Conservation (phyloP, 2,113 vertebrate genomes). For the Osmerus eperlanus region DNA sequence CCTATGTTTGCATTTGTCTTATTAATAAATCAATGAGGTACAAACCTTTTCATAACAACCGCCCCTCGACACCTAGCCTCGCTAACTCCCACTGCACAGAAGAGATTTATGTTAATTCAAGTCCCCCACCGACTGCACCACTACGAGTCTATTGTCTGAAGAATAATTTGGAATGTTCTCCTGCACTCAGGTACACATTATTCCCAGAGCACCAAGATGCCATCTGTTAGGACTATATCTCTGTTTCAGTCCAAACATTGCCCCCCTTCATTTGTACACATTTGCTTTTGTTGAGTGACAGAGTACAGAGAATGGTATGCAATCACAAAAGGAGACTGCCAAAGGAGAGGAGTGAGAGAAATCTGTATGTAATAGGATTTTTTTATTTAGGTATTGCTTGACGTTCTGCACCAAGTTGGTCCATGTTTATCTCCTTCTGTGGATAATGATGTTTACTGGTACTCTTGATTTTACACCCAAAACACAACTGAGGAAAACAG, state of each 20-base stretch:
- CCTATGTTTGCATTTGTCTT: constrained; percentile 38
- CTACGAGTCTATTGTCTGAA: constrained; percentile 27
- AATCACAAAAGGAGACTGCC: background rate
- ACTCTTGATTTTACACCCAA: background rate
- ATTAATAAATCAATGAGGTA: constrained; percentile 36
- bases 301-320: background rate
- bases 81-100: constrained; percentile 23
- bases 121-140: constrained; percentile 1
- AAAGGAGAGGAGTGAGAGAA: background rate
- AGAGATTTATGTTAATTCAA: constrained; percentile 23
- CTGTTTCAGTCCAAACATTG: background rate
- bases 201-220: background rate
- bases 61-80: background rate
- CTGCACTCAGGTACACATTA: constrained; percentile 15
- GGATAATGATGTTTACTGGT: constrained; percentile 2
- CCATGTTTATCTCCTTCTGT: no score
- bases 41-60: constrained; percentile 24
- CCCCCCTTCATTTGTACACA: background rate
- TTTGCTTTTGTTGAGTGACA: constrained; percentile 1
- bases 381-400: background rate
- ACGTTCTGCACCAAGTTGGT: background rate
- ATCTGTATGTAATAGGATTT: background rate
- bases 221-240: constrained; percentile 15
- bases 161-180: constrained; percentile 24
- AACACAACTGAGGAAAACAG: background rate